These are phyloP conservation scores for Fissipunctia ypsillon DNA, from an alignment of 2,888 invertebrate genomes.

Conservation along the genomic window DNA sequence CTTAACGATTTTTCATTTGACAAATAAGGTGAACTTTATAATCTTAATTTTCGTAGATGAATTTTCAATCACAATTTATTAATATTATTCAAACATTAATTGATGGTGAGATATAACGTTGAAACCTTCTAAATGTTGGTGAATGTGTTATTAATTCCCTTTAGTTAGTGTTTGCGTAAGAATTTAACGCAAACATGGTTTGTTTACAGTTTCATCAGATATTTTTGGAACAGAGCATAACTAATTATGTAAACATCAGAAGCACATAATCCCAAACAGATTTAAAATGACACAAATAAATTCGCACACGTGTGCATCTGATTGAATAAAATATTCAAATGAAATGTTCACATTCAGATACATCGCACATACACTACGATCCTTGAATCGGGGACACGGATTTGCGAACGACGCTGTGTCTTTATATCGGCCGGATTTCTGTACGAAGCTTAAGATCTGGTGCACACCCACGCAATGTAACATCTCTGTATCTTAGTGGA, in stretches of 20 bases:
- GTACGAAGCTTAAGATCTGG: conserved; percentile 32
- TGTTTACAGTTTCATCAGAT: background rate
- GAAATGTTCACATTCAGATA: conserved; percentile 55
- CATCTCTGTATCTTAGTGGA: conserved; percentile 19
- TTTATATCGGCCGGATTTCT: conserved; percentile 46
- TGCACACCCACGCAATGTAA: conserved; percentile 33
- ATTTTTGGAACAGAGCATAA: background rate
- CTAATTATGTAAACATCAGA: background rate
- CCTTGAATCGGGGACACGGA: conserved; percentile 50
- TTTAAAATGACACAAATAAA: conserved; percentile 42
- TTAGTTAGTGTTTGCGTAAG: background rate
- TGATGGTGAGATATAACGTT: background rate
- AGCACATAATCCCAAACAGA: conserved; percentile 10
- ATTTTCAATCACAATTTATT: background rate
- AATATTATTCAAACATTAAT: background rate
- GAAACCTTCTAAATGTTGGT: background rate
- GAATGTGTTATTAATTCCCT: background rate
- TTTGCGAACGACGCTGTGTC: conserved; percentile 48
- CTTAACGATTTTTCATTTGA: background rate
- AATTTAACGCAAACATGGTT: background rate
- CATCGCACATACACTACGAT: conserved; percentile 38
- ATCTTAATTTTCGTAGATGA: background rate
- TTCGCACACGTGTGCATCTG: conserved; percentile 47
- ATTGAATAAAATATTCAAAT: conserved; percentile 67
- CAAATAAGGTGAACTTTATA: background rate